Evolutionary conservation across 2,113 vertebrate genomes (phyloP), one percentile per base, ranked within the genome.

Genomic region (Cheilinus undulatus): DNA sequence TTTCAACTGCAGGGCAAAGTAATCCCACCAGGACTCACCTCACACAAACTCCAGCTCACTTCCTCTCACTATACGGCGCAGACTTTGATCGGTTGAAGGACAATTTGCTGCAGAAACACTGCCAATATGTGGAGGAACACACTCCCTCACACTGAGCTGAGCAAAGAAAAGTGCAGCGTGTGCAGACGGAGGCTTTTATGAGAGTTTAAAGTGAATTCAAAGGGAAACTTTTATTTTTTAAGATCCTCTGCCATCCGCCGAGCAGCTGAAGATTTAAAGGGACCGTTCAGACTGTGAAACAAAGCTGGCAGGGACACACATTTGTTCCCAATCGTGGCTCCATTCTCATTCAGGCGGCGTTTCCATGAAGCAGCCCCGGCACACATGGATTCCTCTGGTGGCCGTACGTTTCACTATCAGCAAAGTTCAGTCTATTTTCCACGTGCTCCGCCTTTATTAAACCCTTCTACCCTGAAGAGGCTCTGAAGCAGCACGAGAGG

Each of bases 31-130:
- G 26, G 34, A 34, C 19, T 22, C n/a, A 34, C 67, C 56, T 51
- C 48, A 30, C 27, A 22, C 50, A 28, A 11, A 14, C 48, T 10
- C 46, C 19, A 26, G 13, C 58, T 36, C 28, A 14, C 15, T 23
- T 19, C 2, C 38, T 42, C 46, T 59, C 27, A 26, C 42, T 50
- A 24, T 22, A 36, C 34, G 3, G 26, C 22, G 9, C 46, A 60
- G 6, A 66, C 59, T 74, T 80, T 80, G 73, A 76, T 72, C 51
- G 15, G 32, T 9, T 76, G 67, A 80, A 76, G 51, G 78, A 70
- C 69, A 53, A 42, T 80, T 52, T 77, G 40, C 17, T 45, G 28
- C 20, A 51, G 59, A 51, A 56, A 61, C 59, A 5, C 64, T 45
- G 49, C 58, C 65, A 40, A 38, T 22, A 52, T 38, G 15, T 20